Evolutionary conservation across 2,113 vertebrate genomes (phyloP), one percentile per base, ranked within the genome.

Genomic region (Eidolon helvum): DNA sequence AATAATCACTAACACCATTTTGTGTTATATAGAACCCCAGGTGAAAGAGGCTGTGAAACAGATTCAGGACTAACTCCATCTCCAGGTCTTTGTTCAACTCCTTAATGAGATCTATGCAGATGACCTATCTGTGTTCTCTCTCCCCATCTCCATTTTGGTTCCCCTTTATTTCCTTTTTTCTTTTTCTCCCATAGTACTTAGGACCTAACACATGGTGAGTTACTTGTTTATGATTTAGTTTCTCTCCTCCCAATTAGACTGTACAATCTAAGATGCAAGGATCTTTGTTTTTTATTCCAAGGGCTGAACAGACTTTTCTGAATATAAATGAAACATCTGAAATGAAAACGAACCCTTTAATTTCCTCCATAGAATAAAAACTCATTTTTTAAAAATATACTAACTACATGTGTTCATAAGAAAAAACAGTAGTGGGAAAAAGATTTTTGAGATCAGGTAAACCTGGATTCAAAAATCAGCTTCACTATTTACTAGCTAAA

Each of bases 291-390:
- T 55, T 93, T 55, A 91, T 79, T 30, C 4, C 4, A 72, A 38
- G 28, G 66, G 40, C 53, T 38, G 33, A 87, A 38, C 5, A 72
- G n/a, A 45, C 8, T 26, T 80, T 83, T 92, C 6, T 18, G 2
- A 61, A 88, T 48, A 55, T 71, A 85, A 87, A 80, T 82, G 24
- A 85, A 83, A 69, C 69, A 95, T 50, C 21, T n/a, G 26, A 38
- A 53, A 18, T 87, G 24, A 78, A 85, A 97, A 65, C 65, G 22
- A 91, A 86, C 63, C 22, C 21, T 89, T 84, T 61, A 53, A 68
- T 68, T 77, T 97, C 40, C 78, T 94, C 68, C 57, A 78, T 14
- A 86, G 35, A 69, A 87, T 90, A 80, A 38, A 65, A 87, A 66
- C 40, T 57, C 19, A 30, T 12, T n/a, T 30, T 63, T 33, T 0